Evolutionary conservation across 2,888 invertebrate genomes (phyloP).

Genomic region (Shargacucullia verbasci): DNA sequence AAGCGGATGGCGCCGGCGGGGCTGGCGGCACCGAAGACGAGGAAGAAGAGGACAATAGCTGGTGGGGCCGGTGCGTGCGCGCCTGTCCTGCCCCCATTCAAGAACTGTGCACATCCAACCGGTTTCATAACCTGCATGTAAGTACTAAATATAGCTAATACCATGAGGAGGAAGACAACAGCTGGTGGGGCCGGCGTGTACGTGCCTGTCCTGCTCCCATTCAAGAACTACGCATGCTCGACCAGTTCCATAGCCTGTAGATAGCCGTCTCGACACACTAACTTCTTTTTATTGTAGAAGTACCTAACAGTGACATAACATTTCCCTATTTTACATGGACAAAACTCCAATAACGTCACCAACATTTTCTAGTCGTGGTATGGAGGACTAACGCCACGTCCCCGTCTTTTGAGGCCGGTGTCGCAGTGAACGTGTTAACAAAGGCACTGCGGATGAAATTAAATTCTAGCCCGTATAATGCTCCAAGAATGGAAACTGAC

Average conservation of each 20-base stretch:
- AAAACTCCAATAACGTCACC: neutral
- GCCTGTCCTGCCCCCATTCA: conserved; percentile 85
- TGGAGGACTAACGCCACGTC: neutral
- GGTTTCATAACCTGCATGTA: conserved; percentile 94
- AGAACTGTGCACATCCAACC: conserved; percentile 92
- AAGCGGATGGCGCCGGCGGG: conserved; percentile 58
- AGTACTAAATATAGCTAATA: conserved; percentile 61
- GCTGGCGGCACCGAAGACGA: conserved; percentile 56
- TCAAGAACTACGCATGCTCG: conserved; percentile 91
- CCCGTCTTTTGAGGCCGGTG: neutral
- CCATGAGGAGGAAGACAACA: conserved; percentile 51
- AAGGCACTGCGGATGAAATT: conserved; percentile 10
- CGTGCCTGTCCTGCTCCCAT: conserved; percentile 84
- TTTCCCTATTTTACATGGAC: no score
- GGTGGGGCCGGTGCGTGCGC: conserved; percentile 80
- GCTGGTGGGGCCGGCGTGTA: conserved; percentile 81
- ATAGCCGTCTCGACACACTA: no score
- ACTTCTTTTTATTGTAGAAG: no score
- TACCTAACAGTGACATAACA: no score
- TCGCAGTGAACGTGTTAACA: conserved; percentile 1
- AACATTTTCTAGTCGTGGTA: neutral
- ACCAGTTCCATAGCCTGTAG: conserved; percentile 94
- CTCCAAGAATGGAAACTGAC: neutral
- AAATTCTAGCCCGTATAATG: conserved; percentile 11
- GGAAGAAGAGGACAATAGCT: conserved; percentile 66